These are phyloP conservation scores for Rhincodon typus DNA, from an alignment of 2,797 vertebrate species.

Conservation along the genomic window DNA sequence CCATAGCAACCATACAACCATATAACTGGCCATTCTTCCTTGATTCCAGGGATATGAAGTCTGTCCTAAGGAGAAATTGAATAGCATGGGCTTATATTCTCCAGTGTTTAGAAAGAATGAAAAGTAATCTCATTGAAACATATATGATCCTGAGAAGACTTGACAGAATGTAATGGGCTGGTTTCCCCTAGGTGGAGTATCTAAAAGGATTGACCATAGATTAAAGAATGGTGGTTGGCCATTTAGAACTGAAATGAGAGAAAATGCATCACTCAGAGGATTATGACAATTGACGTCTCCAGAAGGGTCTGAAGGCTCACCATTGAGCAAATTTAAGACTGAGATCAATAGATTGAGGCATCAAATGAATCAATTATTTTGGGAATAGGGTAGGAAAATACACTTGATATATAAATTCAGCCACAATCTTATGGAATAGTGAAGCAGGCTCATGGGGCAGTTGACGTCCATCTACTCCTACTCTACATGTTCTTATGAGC, in stretches of 20 bases:
- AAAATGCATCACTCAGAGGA: neutral
- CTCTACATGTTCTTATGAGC: neutral
- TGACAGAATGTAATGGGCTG: neutral
- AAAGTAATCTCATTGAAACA: neutral
- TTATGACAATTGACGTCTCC: neutral
- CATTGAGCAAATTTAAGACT: neutral
- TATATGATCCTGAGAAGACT: neutral
- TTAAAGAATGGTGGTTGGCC: neutral
- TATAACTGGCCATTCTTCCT: neutral
- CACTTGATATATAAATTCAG: neutral
- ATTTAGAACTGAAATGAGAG: neutral
- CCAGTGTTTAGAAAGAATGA: neutral
- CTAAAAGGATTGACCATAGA: neutral
- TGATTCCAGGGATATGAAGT: neutral
- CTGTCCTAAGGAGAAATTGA: neutral
- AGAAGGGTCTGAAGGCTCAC: neutral
- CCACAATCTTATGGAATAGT: neutral
- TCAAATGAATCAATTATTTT: neutral
- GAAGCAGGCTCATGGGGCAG: neutral
- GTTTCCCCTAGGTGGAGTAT: neutral
- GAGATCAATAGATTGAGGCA: neutral
- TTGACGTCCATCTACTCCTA: neutral
- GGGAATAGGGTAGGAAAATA: neutral
- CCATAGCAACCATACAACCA: neutral
- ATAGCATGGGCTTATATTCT: neutral